Percentiles rank a stretch among this genome's conserved stretches.
phyloP scores from a whole-genome alignment of 1,140 invertebrate genomes.

The Scylla paramamosain region DNA sequence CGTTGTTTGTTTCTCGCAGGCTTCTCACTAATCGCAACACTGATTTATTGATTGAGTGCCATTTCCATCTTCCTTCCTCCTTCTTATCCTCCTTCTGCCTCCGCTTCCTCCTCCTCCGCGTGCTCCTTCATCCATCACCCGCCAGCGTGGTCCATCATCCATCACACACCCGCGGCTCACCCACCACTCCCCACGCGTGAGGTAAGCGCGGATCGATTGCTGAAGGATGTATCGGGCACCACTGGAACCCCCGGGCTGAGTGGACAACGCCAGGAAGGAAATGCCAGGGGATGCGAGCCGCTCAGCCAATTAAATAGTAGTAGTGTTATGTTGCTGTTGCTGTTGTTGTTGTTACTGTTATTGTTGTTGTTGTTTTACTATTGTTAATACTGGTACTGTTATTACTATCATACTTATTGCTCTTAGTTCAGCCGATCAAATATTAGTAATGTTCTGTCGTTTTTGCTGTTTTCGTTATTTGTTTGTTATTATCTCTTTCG shows the following conservation, averaged over 20 bases:
- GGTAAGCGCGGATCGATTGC: background rate
- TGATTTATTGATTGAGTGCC: slow-evolving; percentile 45
- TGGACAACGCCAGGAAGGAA: background rate
- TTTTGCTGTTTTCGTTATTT: no score
- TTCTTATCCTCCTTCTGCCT: slow-evolving; percentile 1
- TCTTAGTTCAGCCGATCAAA: no score
- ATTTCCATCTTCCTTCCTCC: background rate
- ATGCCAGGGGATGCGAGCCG: background rate
- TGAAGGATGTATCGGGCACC: background rate
- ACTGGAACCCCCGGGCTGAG: background rate
- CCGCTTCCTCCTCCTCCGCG: background rate
- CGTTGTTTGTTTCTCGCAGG: background rate
- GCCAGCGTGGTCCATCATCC: background rate
- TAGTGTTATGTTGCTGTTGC: no score
- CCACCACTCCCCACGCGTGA: background rate
- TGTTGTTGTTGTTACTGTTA: no score
- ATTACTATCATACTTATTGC: no score
- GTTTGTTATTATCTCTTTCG: no score
- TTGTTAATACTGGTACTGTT: no score
- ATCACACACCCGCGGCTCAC: background rate
- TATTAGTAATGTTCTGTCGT: no score
- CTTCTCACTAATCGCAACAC: slow-evolving; percentile 29
- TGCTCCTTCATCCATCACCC: background rate
- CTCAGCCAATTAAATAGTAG: no score
- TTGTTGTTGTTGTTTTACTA: no score